Evolutionary conservation across 35 echinoderm and acorn worm species (phyloP).

Genomic region (Nesometra sesokonis): DNA sequence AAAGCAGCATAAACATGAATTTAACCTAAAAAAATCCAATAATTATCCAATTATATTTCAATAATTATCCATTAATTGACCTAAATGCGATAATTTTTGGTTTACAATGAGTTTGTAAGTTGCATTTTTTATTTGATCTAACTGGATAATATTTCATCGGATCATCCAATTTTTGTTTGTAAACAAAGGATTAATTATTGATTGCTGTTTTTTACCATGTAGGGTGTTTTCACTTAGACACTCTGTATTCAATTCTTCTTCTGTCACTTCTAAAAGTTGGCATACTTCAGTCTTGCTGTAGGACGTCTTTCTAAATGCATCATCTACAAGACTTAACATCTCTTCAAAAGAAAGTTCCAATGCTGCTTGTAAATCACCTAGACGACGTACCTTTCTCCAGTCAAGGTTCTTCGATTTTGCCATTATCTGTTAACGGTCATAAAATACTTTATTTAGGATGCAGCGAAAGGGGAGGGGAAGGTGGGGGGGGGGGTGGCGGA

Average conservation of each 20-base stretch:
- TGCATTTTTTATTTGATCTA: too few species aligned
- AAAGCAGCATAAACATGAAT: too few species aligned
- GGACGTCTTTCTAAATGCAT: conserved; percentile 40
- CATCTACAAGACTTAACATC: conserved; percentile 40
- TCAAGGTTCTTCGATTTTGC: conserved; percentile 77
- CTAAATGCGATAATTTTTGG: too few species aligned
- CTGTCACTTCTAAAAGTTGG: conserved; percentile 42
- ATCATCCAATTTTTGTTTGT: too few species aligned
- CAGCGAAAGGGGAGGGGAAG: too few species aligned
- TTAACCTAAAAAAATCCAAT: too few species aligned
- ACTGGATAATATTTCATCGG: too few species aligned
- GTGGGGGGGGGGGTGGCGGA: too few species aligned
- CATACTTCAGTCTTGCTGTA: conserved; percentile 77
- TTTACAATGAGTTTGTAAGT: too few species aligned
- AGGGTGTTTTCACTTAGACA: conserved; percentile 76
- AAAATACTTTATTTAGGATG: background rate
- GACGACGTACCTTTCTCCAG: conserved; percentile 54
- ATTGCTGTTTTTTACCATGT: conserved; percentile 36
- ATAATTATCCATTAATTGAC: too few species aligned
- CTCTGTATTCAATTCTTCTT: conserved; percentile 62
- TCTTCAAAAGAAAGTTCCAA: conserved; percentile 39
- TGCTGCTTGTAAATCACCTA: conserved; percentile 47
- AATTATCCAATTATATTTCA: too few species aligned
- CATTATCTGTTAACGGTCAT: conserved; percentile 61
- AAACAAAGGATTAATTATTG: too few species aligned